A percentile compares a stretch with the other conserved stretches of the same genome.
These are phyloP conservation scores for Semaprochilodus insignis DNA, from an alignment of 2,797 vertebrate species.

Conservation along the genomic window DNA sequence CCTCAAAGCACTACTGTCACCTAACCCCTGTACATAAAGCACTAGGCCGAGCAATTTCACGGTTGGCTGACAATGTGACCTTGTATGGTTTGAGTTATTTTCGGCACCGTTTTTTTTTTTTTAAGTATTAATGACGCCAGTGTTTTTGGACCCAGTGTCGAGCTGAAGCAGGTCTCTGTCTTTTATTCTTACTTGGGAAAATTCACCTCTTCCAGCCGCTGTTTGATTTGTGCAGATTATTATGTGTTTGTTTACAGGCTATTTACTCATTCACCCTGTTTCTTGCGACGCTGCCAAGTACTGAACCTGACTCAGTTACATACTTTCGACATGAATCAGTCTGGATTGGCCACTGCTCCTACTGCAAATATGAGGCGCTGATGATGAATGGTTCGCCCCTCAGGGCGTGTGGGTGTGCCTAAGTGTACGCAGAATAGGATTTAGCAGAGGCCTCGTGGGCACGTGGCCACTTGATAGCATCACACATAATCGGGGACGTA, in stretches of 20 bases:
- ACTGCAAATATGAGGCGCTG: not conserved
- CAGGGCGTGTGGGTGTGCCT: constrained; percentile 2
- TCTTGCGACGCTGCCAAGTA: not conserved
- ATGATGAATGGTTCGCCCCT: not conserved
- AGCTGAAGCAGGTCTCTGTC: not conserved
- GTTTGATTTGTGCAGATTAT: not conserved
- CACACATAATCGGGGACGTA: not conserved
- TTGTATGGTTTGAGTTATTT: not conserved
- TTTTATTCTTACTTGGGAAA: not conserved
- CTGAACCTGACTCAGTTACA: not conserved
- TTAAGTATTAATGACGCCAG: constrained; percentile 1
- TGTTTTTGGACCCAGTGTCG: not conserved
- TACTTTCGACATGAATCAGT: not conserved
- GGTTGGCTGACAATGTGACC: not conserved
- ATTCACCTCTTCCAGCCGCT: not conserved
- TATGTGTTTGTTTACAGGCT: not conserved
- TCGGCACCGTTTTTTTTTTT: not conserved
- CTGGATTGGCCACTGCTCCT: not conserved
- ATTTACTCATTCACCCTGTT: not conserved
- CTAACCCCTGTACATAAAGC: not conserved
- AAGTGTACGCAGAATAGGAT: not conserved
- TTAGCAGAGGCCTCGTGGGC: not conserved
- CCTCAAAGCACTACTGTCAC: not conserved
- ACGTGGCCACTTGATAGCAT: not conserved
- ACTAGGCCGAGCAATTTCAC: constrained; percentile 7